A percentile compares a stretch with the other conserved stretches of the same genome.
phyloP scores from a whole-genome alignment of 2,797 vertebrate genomes.

The Sus cebifrons region DNA sequence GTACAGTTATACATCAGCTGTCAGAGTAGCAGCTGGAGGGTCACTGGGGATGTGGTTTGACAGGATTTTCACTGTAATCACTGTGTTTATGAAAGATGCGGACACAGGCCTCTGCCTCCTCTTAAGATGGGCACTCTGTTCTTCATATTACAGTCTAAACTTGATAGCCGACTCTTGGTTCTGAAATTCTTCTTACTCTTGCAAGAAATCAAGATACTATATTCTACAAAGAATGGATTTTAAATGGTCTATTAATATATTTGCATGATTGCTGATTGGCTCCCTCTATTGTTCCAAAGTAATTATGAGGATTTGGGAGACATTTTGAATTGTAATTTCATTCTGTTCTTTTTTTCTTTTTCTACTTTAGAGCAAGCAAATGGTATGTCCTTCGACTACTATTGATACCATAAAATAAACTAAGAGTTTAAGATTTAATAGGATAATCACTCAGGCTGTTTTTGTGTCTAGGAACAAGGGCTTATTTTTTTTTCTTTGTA shows the following conservation, averaged over 20 bases:
- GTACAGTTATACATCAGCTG: neutral
- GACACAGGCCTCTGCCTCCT: neutral
- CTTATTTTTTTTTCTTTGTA: neutral
- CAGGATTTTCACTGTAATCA: neutral
- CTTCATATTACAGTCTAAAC: neutral
- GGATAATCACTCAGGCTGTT: neutral
- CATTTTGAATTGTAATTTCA: constrained; percentile 15
- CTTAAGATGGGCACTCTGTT: neutral
- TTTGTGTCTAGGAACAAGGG: constrained; percentile 29
- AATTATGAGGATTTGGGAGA: neutral
- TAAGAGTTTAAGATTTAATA: constrained; percentile 9
- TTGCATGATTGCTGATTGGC: neutral
- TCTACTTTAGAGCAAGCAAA: constrained; percentile 34
- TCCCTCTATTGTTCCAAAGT: neutral
- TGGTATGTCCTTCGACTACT: constrained; percentile 46
- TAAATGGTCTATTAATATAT: neutral
- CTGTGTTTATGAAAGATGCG: neutral
- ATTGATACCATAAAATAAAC: neutral
- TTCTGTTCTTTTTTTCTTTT: neutral
- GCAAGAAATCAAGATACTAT: neutral
- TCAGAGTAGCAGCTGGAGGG: neutral
- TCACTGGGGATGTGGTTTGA: neutral
- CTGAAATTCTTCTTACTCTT: constrained; percentile 17
- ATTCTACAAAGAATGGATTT: neutral
- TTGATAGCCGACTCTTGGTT: neutral